Evolutionary conservation across 2,113 vertebrate species (phyloP).

Genomic region (Notechis scutatus): DNA sequence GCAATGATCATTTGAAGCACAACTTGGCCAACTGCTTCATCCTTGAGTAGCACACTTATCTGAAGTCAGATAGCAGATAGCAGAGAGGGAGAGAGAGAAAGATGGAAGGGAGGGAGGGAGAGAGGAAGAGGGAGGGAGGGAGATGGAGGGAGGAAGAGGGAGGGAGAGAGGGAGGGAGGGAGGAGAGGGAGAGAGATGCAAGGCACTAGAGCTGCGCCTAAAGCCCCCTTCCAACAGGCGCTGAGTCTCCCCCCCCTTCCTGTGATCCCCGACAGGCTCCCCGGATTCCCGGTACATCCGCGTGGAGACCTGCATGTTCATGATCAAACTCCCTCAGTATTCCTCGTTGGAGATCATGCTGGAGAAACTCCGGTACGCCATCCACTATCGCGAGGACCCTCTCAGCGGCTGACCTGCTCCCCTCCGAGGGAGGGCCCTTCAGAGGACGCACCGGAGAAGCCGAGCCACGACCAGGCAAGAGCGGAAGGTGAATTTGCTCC

Average conservation of each 20-base stretch:
- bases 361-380: constrained; percentile 94
- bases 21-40: neutral
- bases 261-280: constrained; percentile 71
- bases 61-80: no score
- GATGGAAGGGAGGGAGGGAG: no score
- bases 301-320: constrained; percentile 98
- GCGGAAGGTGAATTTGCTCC: constrained; percentile 43
- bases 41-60: neutral
- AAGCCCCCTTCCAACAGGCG: accelerated
- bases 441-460: neutral
- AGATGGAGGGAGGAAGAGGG: no score
- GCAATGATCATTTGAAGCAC: no score
- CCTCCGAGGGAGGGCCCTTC: neutral
- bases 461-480: neutral
- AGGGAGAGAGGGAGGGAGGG: no score
- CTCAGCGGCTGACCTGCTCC: constrained; percentile 83
- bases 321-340: constrained; percentile 98
- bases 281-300: constrained; percentile 93
- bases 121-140: no score
- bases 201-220: no score
- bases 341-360: constrained; percentile 93
- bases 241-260: accelerated
- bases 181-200: neutral
- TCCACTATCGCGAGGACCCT: constrained; percentile 97
- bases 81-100: no score